Evolutionary conservation across 2,888 invertebrate species (phyloP), one percentile per base, ranked within the genome.

Genomic region (Lottia scabra): DNA sequence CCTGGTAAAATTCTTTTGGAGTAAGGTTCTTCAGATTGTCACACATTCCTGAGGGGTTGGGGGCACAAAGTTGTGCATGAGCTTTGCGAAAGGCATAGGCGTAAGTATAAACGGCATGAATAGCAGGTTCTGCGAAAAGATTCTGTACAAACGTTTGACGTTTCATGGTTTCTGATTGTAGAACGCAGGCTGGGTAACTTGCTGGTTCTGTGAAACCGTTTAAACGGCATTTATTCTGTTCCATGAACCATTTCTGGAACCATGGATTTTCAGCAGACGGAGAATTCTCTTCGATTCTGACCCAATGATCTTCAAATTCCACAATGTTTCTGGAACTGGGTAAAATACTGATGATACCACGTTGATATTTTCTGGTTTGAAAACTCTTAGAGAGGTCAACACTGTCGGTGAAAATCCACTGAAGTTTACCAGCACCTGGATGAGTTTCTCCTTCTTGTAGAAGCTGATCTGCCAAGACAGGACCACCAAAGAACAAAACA

Each of bases 281-380:
- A 45, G 74, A 77, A 15, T 74, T 77, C 27, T 79, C 80, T 63
- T 86, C 77, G 23, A 87, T 81, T 66, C 84, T 74, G 19, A 85
- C 80, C 87, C 87, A 88, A 73, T 87, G 85, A 74, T 86, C 86
- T 71, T 87, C 87, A 81, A 88, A 88, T 74, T 87, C 88, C 12
- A 82, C 83, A 15, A 87, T 85, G 44, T 77, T 79, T 62, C 87
- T 78, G 5, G 81, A 80, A 5, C 82, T 79, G 2, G 86, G 83
- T 0, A 84, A 68, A 6, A 88, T 78, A 10, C 81, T 75, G 16
- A 87, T 75, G 8, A 85, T 73, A 63, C 88, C 88, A 64, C 82
- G 78, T 12, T 83, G 84, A 72, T 87, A 87, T 26, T 66, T 76
- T 67, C 75, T 75, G 6, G 70, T 74, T 10, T 74, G 74, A 66